phyloP scores from a whole-genome alignment of 2,888 invertebrate species.

The Tinea semifulvella region DNA sequence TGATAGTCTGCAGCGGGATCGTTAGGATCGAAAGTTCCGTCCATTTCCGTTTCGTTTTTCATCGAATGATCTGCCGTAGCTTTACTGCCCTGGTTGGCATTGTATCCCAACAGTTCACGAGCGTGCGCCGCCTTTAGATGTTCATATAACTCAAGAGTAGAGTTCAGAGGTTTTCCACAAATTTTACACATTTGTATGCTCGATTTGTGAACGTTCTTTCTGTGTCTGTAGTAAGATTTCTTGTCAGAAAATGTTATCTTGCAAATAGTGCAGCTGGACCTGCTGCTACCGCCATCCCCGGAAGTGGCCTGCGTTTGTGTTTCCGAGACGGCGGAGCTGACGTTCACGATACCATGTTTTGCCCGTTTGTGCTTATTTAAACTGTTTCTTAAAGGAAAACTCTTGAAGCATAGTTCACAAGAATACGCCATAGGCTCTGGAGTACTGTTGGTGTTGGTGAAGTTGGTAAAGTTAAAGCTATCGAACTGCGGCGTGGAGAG shows the following conservation, averaged over 20 bases:
- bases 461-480: constrained; percentile 53
- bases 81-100: constrained; percentile 48
- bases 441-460: constrained; percentile 30
- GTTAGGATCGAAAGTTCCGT: constrained; percentile 41
- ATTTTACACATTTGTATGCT: constrained; percentile 68
- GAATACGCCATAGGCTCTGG: constrained; percentile 42
- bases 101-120: constrained; percentile 56
- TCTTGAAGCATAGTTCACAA: constrained; percentile 56
- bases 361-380: constrained; percentile 62
- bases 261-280: constrained; percentile 69
- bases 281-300: constrained; percentile 31
- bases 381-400: constrained; percentile 54
- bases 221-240: constrained; percentile 68
- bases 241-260: constrained; percentile 68
- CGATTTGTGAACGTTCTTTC: constrained; percentile 63
- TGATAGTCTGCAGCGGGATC: constrained; percentile 54
- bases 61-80: constrained; percentile 44
- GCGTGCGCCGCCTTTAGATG: constrained; percentile 69
- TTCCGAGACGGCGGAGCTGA: constrained; percentile 26
- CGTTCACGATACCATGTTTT: constrained; percentile 54
- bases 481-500: constrained; percentile 60
- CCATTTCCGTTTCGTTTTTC: constrained; percentile 37
- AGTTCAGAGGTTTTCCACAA: constrained; percentile 70
- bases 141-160: constrained; percentile 70
- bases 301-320: constrained; percentile 26